Base-by-base conservation (phyloP, 2,888 invertebrate species). In the Caenorhabditis drosophilae region DNA sequence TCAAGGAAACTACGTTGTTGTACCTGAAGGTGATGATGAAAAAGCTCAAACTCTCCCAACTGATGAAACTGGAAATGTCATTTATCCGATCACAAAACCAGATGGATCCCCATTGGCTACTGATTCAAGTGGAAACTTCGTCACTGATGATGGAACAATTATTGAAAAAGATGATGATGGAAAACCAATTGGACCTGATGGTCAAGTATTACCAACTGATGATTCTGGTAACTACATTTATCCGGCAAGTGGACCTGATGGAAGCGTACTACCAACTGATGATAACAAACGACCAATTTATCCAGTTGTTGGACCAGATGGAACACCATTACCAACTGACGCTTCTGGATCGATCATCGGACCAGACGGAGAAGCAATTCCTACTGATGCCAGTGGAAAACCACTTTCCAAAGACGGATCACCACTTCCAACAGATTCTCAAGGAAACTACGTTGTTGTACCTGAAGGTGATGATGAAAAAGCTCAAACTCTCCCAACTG, bases 201-300 rank as follows among this genome's bases (percentile, higher is more conserved):
- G 44, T 26, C 44, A 44, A 44, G n/a, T 26, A 7, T 26, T 44
- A 3, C 26, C 44, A 25, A 44, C 44, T n/a, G 44, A 44, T 26
- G 25, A 4, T 26, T 25, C 44, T 25, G 44, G 44, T 26, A 44
- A 44, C 26, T 44, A 25, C 26, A 26, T 44, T n/a, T 44, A 44
- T 20, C 44, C 44, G 26, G 44, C 16, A 15, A 38, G 57, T 26
- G 74, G 74, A 23, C 53, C 59, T 16, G 72, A 76, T 44, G 70
- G 70, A 45, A 22, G 55, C 35, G 51, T 62, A 38, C 56, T 25
- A 61, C 44, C 44, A 25, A 44, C 44, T 3, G 44, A 44, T 26
- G 44, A 44, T 9, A 44, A 44, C 16, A 11, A 44, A 4, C 9
- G 44, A 25, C 44, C 44, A 26, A 44, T 44, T 26, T 44, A 44